These are phyloP conservation scores for Alligator sinensis DNA, from an alignment of 2,113 vertebrate genomes.

Conservation along the genomic window DNA sequence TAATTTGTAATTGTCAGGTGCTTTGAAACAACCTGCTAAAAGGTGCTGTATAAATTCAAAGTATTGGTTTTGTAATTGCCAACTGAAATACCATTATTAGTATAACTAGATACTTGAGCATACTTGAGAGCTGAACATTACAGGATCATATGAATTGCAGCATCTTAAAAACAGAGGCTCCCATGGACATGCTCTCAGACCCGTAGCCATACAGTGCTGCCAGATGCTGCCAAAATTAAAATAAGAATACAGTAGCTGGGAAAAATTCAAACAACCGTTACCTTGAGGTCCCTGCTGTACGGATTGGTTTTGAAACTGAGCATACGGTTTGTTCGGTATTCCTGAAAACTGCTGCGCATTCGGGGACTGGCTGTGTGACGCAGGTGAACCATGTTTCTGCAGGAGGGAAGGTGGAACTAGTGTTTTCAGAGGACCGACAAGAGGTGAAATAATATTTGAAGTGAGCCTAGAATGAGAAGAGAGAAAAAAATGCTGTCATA, in stretches of 20 bases:
- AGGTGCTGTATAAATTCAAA: neutral
- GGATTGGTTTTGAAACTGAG: slow-evolving; percentile 84
- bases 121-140: neutral
- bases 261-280: slow-evolving; percentile 18
- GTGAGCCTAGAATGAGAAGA: slow-evolving; percentile 83
- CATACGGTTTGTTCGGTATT: slow-evolving; percentile 82
- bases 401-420: slow-evolving; percentile 81
- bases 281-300: slow-evolving; percentile 82
- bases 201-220: neutral
- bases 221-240: neutral
- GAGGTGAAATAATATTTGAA: slow-evolving; percentile 85
- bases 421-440: slow-evolving; percentile 87
- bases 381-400: slow-evolving; percentile 83
- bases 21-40: neutral
- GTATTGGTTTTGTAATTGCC: neutral
- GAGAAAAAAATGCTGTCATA: slow-evolving; percentile 27
- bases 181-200: neutral
- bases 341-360: slow-evolving; percentile 81
- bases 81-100: neutral
- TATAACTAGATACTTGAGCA: neutral
- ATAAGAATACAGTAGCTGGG: neutral
- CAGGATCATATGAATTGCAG: neutral
- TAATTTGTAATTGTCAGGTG: neutral
- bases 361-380: slow-evolving; percentile 77
- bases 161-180: neutral